Evolutionary conservation across 2,888 invertebrate species (phyloP).

Genomic region (Patella depressa): DNA sequence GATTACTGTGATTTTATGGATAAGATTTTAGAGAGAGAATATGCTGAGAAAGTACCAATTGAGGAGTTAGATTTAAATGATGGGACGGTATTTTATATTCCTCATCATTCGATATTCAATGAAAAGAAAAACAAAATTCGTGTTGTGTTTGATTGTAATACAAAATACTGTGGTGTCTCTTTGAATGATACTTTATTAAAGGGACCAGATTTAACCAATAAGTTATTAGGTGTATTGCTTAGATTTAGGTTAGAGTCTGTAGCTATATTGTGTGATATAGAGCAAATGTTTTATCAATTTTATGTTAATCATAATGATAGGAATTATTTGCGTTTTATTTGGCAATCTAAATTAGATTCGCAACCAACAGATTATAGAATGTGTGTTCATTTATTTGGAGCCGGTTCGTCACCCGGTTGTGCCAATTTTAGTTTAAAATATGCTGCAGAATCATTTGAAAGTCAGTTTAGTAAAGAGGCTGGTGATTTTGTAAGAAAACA

Average conservation of each 20-base stretch:
- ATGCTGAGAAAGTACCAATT: constrained; percentile 6
- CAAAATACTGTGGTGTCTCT: constrained; percentile 17
- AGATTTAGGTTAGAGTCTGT: constrained; percentile 32
- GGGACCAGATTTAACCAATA: constrained; percentile 39
- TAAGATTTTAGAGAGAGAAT: constrained; percentile 20
- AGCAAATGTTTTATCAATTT: constrained; percentile 35
- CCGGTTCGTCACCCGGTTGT: constrained; percentile 36
- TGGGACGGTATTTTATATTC: background rate
- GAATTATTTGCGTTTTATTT: constrained; percentile 34
- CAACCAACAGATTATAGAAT: constrained; percentile 34
- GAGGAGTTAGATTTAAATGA: background rate
- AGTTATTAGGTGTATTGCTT: constrained; percentile 34
- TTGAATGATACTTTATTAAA: constrained; percentile 34
- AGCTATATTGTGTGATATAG: constrained; percentile 35
- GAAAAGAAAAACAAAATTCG: constrained; percentile 10
- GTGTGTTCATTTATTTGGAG: constrained; percentile 38
- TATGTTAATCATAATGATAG: constrained; percentile 19
- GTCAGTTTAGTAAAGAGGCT: constrained; percentile 26
- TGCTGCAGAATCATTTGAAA: constrained; percentile 19
- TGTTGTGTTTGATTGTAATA: constrained; percentile 40
- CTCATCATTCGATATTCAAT: background rate
- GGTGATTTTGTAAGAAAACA: constrained; percentile 32
- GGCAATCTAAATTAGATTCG: constrained; percentile 20
- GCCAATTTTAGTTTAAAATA: constrained; percentile 37
- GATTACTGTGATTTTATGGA: constrained; percentile 25